phyloP scores from a whole-genome alignment of 2,113 vertebrate genomes.

The Aplodontia rufa region DNA sequence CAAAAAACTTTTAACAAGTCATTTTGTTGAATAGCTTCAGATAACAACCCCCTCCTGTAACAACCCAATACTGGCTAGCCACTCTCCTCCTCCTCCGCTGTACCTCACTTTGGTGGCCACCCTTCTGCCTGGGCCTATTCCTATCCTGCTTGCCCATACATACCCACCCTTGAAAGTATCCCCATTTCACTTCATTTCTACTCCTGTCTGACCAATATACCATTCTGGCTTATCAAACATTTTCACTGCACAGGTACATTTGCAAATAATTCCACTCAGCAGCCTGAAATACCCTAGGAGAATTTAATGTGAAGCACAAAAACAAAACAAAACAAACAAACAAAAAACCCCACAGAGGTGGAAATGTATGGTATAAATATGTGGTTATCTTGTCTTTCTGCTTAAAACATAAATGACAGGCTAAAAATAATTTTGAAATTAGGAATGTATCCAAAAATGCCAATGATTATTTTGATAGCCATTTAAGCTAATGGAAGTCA shows the following conservation, averaged over 20 bases:
- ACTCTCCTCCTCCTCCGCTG: background rate
- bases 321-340: too few species aligned
- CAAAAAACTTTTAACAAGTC: background rate
- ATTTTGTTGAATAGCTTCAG: background rate
- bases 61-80: background rate
- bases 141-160: background rate
- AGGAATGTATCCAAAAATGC: background rate
- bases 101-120: background rate
- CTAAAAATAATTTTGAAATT: background rate
- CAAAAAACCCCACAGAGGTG: background rate
- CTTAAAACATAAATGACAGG: background rate
- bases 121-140: background rate
- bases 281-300: background rate
- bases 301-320: background rate
- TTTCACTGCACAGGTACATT: background rate
- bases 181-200: background rate
- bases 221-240: background rate
- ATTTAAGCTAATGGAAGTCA: background rate
- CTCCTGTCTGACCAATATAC: background rate
- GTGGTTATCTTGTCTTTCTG: background rate
- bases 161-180: background rate
- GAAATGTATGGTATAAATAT: background rate
- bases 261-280: background rate
- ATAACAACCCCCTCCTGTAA: background rate
- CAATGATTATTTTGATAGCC: background rate